These are phyloP conservation scores for Tapirus indicus DNA, from an alignment of 2,797 vertebrate genomes.

Conservation along the genomic window DNA sequence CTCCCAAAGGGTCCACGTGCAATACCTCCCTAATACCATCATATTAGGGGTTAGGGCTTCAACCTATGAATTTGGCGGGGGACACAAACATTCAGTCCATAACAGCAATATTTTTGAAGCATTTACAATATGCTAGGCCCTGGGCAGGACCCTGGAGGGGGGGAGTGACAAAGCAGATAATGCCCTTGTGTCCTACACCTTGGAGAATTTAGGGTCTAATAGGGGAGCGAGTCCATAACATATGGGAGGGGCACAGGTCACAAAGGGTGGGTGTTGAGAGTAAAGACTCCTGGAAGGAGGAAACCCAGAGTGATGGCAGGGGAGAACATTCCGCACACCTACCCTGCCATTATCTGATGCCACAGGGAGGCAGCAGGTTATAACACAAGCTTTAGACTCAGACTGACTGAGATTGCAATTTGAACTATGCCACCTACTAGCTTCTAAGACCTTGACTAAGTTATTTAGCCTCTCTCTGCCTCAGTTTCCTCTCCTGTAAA, in stretches of 20 bases:
- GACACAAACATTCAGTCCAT: background rate
- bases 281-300: background rate
- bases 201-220: background rate
- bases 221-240: background rate
- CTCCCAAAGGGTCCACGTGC: background rate
- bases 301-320: background rate
- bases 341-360: background rate
- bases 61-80: background rate
- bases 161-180: background rate
- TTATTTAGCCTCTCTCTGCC: background rate
- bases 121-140: background rate
- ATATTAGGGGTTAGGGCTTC: background rate
- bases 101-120: background rate
- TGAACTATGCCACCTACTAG: background rate
- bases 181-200: background rate
- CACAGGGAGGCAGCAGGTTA: background rate
- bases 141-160: background rate
- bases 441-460: background rate
- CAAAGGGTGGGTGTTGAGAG: background rate
- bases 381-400: background rate
- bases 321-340: background rate
- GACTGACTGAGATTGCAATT: background rate
- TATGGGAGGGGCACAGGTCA: background rate
- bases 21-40: conserved; percentile 6
- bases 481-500: conserved; percentile 38